Base-by-base conservation (phyloP, 2,888 invertebrate genomes). In the Schizotus pectinicornis region DNA sequence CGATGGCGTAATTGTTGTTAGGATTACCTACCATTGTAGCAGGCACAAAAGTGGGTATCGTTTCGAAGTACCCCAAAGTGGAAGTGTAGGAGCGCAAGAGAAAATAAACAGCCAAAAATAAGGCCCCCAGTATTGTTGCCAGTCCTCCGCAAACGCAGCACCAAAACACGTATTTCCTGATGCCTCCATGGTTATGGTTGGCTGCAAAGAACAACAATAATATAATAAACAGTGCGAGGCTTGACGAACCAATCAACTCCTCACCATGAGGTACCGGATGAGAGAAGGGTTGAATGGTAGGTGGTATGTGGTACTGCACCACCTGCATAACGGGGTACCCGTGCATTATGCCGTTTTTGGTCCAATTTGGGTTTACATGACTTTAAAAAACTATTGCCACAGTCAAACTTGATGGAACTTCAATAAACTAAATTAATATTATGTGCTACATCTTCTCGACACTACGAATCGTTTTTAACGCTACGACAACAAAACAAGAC, bases 41-140 rank as follows among this genome's bases (percentile, higher is more conserved):
- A 35, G 94, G 94, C 68, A 95, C 92, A 74, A 95, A 95, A 5
- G 94, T 94, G n/a, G 95, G 95, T 67, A 96, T 91, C 0, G 95
- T 94, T 83, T 96, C 95, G 79, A 95, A 88, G 74, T 94, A 86
- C 48, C 85, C 86, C 43, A 89, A 84, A 0, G 89, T 89, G 0
- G 89, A 88, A 0, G 93, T 94, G 77, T 92, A 89, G 1, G 90
- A 87, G 14, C 91, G 83, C 57, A 93, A 85, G 64, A 92, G 84
- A 73, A 91, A 89, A 76, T 92, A 92, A 64, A 93, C 89, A 1
- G 90, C 89, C 5, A 91, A 85, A 75, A 92, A 87, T 60, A 92
- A 82, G 9, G 89, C 88, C 8, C 92, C 92, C 60, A 92, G 82
- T 31, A 91, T 85, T 2, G 90, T 87, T 2, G 91, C 88, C 56